Percentiles rank a stretch among this genome's conserved stretches.
phyloP scores from a whole-genome alignment of 2,113 vertebrate genomes.

The Puma concolor region DNA sequence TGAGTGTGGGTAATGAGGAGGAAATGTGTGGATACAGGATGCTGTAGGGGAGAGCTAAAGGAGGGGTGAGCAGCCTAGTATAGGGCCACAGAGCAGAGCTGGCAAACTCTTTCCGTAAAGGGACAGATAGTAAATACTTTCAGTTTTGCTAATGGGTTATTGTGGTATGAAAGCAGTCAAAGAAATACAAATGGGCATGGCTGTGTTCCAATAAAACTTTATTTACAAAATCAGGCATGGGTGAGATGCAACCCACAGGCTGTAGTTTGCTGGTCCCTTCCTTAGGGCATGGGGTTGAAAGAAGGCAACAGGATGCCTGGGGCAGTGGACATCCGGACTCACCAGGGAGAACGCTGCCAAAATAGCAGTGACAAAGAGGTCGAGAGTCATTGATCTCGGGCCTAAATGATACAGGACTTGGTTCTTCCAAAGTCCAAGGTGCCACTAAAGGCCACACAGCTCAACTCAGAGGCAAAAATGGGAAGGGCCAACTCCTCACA shows the following conservation, averaged over 20 bases:
- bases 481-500: not conserved
- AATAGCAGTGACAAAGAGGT: not conserved
- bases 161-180: not conserved
- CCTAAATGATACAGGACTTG: not conserved
- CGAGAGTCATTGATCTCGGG: not conserved
- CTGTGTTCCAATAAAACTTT: conserved; percentile 12
- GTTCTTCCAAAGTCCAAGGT: not conserved
- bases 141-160: not conserved
- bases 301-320: not conserved
- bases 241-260: not conserved
- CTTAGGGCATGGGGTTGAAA: not conserved
- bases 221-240: not conserved
- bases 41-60: not conserved
- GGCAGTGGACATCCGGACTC: not conserved
- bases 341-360: not conserved
- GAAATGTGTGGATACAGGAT: not conserved
- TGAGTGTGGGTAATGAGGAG: not conserved
- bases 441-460: not conserved
- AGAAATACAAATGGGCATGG: not conserved
- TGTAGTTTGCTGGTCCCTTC: not conserved
- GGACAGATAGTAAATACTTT: not conserved
- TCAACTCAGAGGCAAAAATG: not conserved
- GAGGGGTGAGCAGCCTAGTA: not conserved
- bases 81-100: not conserved
- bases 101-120: not conserved